Evolutionary conservation across 2,113 vertebrate genomes (phyloP).

Genomic region (Python bivittatus): DNA sequence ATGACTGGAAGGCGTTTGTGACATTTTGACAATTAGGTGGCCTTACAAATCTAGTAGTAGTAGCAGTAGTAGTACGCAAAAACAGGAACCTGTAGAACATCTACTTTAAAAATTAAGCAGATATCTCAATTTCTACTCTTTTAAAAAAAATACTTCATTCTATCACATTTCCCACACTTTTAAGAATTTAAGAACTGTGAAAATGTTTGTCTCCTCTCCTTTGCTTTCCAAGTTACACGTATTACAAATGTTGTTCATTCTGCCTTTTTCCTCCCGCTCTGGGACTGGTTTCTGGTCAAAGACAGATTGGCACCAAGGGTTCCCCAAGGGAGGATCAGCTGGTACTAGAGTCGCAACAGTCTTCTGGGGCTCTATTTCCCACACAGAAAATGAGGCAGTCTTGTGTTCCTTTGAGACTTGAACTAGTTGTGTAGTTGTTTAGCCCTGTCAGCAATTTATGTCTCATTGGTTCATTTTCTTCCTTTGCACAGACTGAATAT

Average conservation of each 20-base stretch:
- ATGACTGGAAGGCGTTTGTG: neutral
- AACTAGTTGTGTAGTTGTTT: conserved; percentile 29
- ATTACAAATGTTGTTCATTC: conserved; percentile 1
- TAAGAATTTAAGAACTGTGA: neutral
- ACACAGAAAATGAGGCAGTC: conserved; percentile 53
- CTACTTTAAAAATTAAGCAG: neutral
- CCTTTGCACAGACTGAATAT: neutral
- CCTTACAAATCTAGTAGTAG: neutral
- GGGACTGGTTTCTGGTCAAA: conserved; percentile 34
- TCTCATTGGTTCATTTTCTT: neutral
- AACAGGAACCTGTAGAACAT: neutral
- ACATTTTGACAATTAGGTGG: neutral
- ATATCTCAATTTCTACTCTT: neutral
- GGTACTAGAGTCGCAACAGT: conserved; percentile 35
- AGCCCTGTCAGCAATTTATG: conserved; percentile 42
- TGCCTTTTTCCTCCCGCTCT: neutral
- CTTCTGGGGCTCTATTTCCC: conserved; percentile 28
- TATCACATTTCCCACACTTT: neutral
- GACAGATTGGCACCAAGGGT: conserved; percentile 2
- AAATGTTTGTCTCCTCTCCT: neutral
- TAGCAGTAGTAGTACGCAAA: neutral
- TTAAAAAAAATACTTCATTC: neutral
- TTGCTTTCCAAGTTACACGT: neutral
- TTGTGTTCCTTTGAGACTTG: conserved; percentile 48
- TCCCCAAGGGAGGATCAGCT: conserved; percentile 22